Conservation (phyloP, 2,888 invertebrate genomes). For the Suillia variegata region DNA sequence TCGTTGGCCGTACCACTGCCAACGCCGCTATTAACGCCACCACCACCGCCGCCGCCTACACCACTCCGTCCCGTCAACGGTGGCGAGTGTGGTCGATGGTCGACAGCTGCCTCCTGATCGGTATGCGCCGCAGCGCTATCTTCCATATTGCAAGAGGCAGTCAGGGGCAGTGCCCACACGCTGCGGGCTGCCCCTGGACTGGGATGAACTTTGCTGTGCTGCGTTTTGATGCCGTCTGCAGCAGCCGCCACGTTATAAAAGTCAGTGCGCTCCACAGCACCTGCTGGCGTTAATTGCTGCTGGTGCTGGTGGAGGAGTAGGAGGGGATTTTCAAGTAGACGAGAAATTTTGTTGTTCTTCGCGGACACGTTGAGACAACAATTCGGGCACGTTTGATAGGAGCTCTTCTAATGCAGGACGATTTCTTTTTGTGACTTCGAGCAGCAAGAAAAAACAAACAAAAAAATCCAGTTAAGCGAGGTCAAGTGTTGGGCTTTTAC, state of each 20-base stretch:
- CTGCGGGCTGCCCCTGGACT: constrained; percentile 89
- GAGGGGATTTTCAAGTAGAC: constrained; percentile 55
- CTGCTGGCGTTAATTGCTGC: constrained; percentile 36
- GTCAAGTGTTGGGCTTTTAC: too few species aligned
- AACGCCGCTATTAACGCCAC: constrained; percentile 14
- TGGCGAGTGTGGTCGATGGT: constrained; percentile 51
- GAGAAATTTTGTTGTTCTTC: constrained; percentile 53
- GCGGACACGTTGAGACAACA: too few species aligned
- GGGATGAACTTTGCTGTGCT: constrained; percentile 71
- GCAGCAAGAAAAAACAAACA: too few species aligned
- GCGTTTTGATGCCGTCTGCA: constrained; percentile 59
- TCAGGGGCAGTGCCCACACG: constrained; percentile 84
- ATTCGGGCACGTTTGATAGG: too few species aligned
- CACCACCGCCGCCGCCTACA: neutral
- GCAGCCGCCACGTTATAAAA: constrained; percentile 60
- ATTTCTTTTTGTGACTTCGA: too few species aligned
- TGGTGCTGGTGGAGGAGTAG: constrained; percentile 47
- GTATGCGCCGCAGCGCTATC: constrained; percentile 64
- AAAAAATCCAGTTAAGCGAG: too few species aligned
- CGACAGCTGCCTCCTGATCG: constrained; percentile 57
- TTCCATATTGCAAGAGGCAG: constrained; percentile 78
- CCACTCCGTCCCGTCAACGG: constrained; percentile 28
- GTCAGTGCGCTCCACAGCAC: constrained; percentile 50
- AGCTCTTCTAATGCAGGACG: too few species aligned
- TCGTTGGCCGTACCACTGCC: constrained; percentile 21